Conservation (phyloP, 2,797 vertebrate species). For the Lagocephalus sceleratus region DNA sequence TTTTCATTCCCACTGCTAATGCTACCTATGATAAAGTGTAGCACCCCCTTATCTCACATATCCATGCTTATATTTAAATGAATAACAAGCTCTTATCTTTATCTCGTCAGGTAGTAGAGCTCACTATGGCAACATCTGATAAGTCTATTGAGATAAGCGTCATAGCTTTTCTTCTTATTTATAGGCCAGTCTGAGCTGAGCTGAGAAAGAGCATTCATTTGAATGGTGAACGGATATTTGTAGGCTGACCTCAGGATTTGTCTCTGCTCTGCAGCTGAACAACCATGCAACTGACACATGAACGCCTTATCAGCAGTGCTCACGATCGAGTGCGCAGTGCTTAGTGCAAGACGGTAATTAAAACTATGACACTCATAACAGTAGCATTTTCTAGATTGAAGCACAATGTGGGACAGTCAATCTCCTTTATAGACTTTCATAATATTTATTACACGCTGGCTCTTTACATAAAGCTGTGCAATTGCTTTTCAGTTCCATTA, state of each 20-base stretch:
- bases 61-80: background rate
- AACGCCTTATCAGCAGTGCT: constrained; percentile 19
- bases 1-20: too few relatives aligned
- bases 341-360: constrained; percentile 40
- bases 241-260: constrained; percentile 3
- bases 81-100: background rate
- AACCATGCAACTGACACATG: constrained; percentile 28
- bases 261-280: constrained; percentile 10
- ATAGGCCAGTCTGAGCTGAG: background rate
- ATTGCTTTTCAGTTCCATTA: constrained; percentile 23
- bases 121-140: background rate
- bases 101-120: background rate
- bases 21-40: too few relatives aligned
- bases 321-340: constrained; percentile 24
- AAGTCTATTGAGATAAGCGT: constrained; percentile 3
- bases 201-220: constrained; percentile 5
- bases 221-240: background rate
- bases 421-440: constrained; percentile 36
- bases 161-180: constrained; percentile 5
- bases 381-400: constrained; percentile 25
- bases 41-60: background rate
- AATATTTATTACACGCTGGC: constrained; percentile 24
- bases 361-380: constrained; percentile 32
- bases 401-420: constrained; percentile 19
- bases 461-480: constrained; percentile 17